Conservation (phyloP, 2,113 vertebrate genomes). For the Heloderma charlesbogerti region DNA sequence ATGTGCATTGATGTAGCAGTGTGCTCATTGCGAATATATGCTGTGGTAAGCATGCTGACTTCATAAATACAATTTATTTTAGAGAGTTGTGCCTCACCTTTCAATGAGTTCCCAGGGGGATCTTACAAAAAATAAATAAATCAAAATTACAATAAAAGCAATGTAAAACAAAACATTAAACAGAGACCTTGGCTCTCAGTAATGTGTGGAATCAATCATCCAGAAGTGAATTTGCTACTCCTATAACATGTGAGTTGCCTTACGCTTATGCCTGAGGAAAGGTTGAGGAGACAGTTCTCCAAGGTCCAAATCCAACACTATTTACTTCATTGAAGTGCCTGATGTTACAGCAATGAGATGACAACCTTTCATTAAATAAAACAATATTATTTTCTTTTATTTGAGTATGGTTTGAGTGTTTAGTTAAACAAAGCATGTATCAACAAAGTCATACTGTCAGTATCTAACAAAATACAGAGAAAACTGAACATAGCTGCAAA, state of each 20-base stretch:
- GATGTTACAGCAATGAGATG: neutral
- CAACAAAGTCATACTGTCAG: neutral
- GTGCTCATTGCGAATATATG: neutral
- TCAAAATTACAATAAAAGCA: neutral
- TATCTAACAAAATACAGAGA: neutral
- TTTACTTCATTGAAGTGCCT: neutral
- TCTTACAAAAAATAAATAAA: neutral
- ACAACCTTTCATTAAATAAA: neutral
- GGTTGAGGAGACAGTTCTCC: neutral
- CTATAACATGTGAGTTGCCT: neutral
- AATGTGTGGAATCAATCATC: neutral
- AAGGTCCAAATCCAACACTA: neutral
- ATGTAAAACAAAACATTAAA: neutral
- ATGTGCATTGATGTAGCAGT: neutral
- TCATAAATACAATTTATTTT: neutral
- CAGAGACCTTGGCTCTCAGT: neutral
- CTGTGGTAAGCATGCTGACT: too few relatives aligned
- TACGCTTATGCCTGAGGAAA: neutral
- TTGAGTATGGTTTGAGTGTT: neutral
- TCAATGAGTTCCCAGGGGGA: neutral
- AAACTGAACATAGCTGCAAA: neutral
- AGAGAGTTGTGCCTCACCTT: neutral
- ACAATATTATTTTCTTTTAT: neutral
- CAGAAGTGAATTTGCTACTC: neutral
- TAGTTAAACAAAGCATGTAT: neutral